Evolutionary conservation across 2,797 vertebrate species (phyloP).

Genomic region (Leuciscus waleckii): DNA sequence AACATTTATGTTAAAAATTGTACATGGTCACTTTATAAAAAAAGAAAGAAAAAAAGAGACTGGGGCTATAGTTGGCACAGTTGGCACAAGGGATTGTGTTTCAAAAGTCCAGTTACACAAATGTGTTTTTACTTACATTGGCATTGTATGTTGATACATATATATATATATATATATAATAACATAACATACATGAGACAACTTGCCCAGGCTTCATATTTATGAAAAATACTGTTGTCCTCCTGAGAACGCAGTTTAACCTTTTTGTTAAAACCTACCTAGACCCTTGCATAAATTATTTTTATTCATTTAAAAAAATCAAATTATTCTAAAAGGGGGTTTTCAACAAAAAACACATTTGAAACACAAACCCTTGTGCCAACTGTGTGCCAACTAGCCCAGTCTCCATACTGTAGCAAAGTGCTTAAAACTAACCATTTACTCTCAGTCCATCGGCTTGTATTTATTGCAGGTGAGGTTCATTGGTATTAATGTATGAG

Average conservation of each 20-base stretch:
- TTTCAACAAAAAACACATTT: not conserved
- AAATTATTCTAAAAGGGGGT: not conserved
- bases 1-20: no score
- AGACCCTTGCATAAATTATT: not conserved
- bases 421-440: not conserved
- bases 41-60: no score
- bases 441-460: not conserved
- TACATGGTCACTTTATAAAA: no score
- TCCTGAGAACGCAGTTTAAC: not conserved
- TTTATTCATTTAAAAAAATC: not conserved
- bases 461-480: conserved; percentile 71
- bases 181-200: not conserved
- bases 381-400: not conserved
- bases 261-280: not conserved
- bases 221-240: not conserved
- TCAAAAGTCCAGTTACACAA: no score
- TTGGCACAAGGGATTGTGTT: no score
- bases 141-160: no score
- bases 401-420: not conserved
- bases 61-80: no score
- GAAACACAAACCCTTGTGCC: not conserved
- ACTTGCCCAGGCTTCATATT: not conserved
- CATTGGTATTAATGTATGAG: conserved; percentile 48
- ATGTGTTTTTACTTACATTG: no score
- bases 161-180: no score